phyloP scores from a whole-genome alignment of 2,797 vertebrate genomes.

The Anguilla megastoma region DNA sequence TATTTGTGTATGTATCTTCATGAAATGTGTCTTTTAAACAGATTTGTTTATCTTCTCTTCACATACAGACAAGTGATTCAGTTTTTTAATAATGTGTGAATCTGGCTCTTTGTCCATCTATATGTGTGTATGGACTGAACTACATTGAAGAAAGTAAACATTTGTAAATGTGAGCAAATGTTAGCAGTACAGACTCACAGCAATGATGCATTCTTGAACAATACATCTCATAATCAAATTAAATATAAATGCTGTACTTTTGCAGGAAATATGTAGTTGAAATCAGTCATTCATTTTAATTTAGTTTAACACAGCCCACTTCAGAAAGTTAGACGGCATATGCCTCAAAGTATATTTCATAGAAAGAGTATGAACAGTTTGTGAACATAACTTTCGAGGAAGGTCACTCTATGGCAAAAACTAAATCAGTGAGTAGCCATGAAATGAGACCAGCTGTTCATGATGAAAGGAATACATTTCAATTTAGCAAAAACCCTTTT shows the following conservation, averaged over 20 bases:
- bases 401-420: not conserved
- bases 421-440: not conserved
- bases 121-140: too few species aligned
- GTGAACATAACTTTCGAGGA: not conserved
- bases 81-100: not conserved
- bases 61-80: not conserved
- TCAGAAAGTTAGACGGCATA: not conserved
- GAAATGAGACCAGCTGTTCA: not conserved
- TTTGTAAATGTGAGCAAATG: too few species aligned
- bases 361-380: not conserved
- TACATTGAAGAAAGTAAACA: too few species aligned
- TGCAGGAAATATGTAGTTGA: not conserved
- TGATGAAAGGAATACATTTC: not conserved
- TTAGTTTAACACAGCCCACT: not conserved
- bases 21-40: not conserved
- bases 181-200: too few species aligned
- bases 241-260: not conserved
- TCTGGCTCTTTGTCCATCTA: not conserved
- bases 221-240: not conserved
- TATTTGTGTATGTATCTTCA: not conserved
- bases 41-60: not conserved
- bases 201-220: not conserved
- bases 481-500: not conserved
- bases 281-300: not conserved
- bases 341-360: not conserved